Base-by-base conservation (phyloP, 2,888 invertebrate species). In the Melanargia galathea region DNA sequence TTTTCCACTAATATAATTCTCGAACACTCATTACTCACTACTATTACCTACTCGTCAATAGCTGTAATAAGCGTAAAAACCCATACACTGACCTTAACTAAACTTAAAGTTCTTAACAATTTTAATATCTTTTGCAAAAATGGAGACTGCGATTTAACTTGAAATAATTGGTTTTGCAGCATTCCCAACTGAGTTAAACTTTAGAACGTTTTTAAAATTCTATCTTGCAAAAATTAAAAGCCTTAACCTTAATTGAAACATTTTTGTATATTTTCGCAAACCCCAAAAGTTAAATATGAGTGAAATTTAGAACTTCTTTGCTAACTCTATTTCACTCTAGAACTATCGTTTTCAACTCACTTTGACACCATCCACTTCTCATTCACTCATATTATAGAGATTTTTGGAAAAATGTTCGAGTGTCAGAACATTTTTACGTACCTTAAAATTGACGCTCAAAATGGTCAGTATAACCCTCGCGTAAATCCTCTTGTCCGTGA, bases 401-500 rank as follows among this genome's bases (percentile, higher is more conserved):
- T n/a, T n/a, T n/a, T n/a, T n/a, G n/a, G n/a, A n/a, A n/a, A n/a
- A n/a, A n/a, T n/a, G n/a, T n/a, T n/a, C n/a, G n/a, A n/a, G n/a
- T n/a, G n/a, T n/a, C n/a, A n/a, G n/a, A n/a, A n/a, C n/a, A n/a
- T n/a, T n/a, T n/a, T 26, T 1, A 1, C 30, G 30, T 30, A 30
- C 30, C 30, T 30, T 30, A 38, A 38, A 97, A 71, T 94, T 95
- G n/a, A 97, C 95, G 65, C 94, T 94, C 63, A 94, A 92, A 22
- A 96, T 93, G 0, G 94, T 96, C 58, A 97, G 84, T 16, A 97
- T 95, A 11, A 97, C 95, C 65, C 97, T 92, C 0, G 97, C 96
- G 75, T 94, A 97, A 2, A 97, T 92, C 24, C 97, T 88, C 64
- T 95, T 95, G 76, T 97, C 96, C 0, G 97, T 97, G 2, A 97